phyloP scores from a whole-genome alignment of 2,113 vertebrate species.

The Apistogramma diplotaenia region DNA sequence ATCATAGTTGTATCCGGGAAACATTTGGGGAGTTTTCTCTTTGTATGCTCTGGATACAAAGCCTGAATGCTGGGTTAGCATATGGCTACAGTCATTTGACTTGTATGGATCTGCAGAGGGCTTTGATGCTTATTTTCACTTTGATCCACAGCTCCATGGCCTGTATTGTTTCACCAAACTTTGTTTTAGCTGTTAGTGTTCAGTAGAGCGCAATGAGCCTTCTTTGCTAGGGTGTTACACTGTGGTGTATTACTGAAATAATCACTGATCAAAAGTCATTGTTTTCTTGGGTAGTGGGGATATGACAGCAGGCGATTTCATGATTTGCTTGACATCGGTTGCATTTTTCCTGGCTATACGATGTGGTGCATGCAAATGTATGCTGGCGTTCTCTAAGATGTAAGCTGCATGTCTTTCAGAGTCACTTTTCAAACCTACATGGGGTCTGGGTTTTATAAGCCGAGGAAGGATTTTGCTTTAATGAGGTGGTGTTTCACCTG shows the following conservation, averaged over 20 bases:
- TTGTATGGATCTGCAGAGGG: neutral
- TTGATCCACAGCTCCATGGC: neutral
- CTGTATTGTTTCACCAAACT: neutral
- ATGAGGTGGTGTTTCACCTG: neutral
- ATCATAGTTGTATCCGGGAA: neutral
- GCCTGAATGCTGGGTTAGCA: neutral
- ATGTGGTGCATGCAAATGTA: neutral
- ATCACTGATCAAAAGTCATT: too few relatives aligned
- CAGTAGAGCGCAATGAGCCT: neutral
- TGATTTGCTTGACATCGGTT: neutral
- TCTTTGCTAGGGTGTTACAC: neutral
- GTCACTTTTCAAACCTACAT: neutral
- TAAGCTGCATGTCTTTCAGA: neutral
- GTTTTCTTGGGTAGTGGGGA: neutral
- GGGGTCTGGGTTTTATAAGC: neutral
- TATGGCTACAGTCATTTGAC: neutral
- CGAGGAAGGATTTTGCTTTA: neutral
- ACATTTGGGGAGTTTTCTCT: neutral
- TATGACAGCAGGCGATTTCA: neutral
- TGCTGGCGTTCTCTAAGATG: neutral
- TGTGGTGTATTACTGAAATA: neutral
- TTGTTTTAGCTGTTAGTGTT: neutral
- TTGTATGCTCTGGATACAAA: neutral
- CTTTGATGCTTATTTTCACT: neutral
- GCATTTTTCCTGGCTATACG: neutral